Percentiles rank a stretch among this genome's conserved stretches.
Evolutionary conservation across 2,888 invertebrate species (phyloP).

Genomic region (Podotricha telesiphe): DNA sequence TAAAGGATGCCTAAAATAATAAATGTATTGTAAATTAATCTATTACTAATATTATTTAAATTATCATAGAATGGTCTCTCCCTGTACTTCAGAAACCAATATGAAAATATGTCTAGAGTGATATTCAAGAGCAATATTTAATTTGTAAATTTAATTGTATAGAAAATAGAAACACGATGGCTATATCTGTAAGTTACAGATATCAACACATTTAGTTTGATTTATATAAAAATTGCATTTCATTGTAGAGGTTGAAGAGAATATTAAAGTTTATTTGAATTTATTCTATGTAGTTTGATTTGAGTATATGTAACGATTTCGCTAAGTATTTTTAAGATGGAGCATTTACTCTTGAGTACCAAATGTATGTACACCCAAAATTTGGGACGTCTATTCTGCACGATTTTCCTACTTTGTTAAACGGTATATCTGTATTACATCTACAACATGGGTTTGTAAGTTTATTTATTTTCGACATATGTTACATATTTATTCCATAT

Average conservation of each 20-base stretch:
- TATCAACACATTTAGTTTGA: conserved; percentile 25
- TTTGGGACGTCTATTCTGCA: too few species aligned
- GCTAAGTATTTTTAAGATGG: too few species aligned
- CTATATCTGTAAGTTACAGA: conserved; percentile 27
- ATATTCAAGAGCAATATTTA: conserved; percentile 70
- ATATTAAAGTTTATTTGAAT: conserved; percentile 80
- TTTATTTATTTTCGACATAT: too few species aligned
- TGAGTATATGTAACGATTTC: background rate
- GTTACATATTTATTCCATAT: too few species aligned
- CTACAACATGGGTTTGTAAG: too few species aligned
- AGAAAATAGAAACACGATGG: conserved; percentile 29
- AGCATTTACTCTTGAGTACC: too few species aligned
- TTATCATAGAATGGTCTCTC: background rate
- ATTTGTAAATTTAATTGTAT: conserved; percentile 53
- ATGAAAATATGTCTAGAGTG: conserved; percentile 52
- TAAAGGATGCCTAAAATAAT: background rate
- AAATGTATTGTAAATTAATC: background rate
- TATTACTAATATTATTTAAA: background rate
- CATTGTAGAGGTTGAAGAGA: conserved; percentile 72
- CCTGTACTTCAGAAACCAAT: background rate
- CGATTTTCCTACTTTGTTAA: too few species aligned
- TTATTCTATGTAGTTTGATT: conserved; percentile 59
- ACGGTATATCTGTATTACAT: too few species aligned
- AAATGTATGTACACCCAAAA: too few species aligned
- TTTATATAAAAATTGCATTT: conserved; percentile 52